These are phyloP conservation scores for Wiebesia pumilae DNA, from an alignment of 1,140 invertebrate genomes.

Conservation along the genomic window DNA sequence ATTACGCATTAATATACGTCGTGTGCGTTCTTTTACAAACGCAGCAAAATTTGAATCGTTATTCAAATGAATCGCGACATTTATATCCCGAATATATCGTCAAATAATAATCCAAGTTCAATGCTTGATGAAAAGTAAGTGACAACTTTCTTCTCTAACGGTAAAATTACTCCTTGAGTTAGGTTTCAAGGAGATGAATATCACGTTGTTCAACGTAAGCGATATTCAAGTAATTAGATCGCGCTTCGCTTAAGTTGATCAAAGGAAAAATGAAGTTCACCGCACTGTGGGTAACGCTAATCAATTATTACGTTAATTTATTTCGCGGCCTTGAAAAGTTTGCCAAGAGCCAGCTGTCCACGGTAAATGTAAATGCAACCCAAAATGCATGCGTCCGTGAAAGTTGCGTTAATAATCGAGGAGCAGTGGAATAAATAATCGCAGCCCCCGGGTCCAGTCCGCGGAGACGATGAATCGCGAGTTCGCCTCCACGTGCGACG, in stretches of 20 bases:
- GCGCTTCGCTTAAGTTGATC: not conserved
- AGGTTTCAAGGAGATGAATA: not conserved
- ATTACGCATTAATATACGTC: no score
- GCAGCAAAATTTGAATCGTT: not conserved
- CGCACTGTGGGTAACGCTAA: no score
- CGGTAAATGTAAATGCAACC: not conserved
- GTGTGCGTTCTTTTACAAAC: no score
- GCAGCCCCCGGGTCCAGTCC: no score
- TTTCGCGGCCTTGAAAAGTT: not conserved
- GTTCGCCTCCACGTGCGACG: not conserved
- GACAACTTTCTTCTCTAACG: not conserved
- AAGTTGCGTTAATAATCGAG: not conserved
- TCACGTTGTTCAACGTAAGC: not conserved
- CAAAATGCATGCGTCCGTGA: not conserved
- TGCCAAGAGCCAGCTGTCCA: no score
- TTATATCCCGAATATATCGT: no score
- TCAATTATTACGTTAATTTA: not conserved
- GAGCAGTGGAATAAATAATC: not conserved
- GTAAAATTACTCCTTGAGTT: not conserved
- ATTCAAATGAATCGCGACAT: not conserved
- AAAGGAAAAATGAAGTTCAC: not conserved
- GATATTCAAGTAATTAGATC: not conserved
- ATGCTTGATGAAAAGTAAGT: not conserved
- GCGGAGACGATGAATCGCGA: not conserved
- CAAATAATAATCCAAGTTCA: not conserved